Conservation (phyloP, 2,888 invertebrate genomes). For the Archips crataeganus region DNA sequence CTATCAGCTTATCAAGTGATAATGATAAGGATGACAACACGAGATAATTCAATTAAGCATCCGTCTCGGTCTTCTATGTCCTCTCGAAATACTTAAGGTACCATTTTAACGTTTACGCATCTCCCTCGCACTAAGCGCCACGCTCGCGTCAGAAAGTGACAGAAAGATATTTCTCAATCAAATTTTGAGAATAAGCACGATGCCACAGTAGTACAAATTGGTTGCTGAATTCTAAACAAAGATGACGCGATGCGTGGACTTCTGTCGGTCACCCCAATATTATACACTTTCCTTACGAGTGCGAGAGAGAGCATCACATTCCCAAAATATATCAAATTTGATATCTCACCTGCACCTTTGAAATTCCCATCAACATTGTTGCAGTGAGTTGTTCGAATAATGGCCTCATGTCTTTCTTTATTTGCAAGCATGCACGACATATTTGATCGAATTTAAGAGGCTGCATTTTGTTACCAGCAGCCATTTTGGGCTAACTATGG, state of each 20-base stretch:
- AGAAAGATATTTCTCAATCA: constrained; percentile 74
- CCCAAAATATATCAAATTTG: constrained; percentile 70
- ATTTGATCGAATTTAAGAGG: constrained; percentile 85
- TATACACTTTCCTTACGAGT: constrained; percentile 53
- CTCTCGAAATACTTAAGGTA: constrained; percentile 23
- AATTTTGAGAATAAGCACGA: constrained; percentile 68
- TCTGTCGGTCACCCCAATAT: constrained; percentile 60
- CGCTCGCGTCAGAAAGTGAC: constrained; percentile 66
- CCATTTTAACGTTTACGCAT: constrained; percentile 25
- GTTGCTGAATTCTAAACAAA: constrained; percentile 75
- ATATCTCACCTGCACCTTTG: constrained; percentile 85
- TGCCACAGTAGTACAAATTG: constrained; percentile 65
- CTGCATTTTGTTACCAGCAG: constrained; percentile 68
- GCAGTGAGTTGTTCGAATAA: constrained; percentile 88
- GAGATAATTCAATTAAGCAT: constrained; percentile 35
- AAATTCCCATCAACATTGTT: constrained; percentile 88
- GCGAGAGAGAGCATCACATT: constrained; percentile 76
- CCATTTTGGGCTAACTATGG: constrained; percentile 77
- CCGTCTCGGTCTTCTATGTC: constrained; percentile 36
- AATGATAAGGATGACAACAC: constrained; percentile 39
- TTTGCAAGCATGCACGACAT: constrained; percentile 87
- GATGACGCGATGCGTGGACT: constrained; percentile 76
- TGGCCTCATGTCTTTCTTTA: constrained; percentile 88
- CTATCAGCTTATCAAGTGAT: constrained; percentile 20
- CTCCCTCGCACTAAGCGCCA: constrained; percentile 47